Evolutionary conservation across 2,797 vertebrate genomes (phyloP), one percentile per base, ranked within the genome.

Genomic region (Malacoctenus gilli): DNA sequence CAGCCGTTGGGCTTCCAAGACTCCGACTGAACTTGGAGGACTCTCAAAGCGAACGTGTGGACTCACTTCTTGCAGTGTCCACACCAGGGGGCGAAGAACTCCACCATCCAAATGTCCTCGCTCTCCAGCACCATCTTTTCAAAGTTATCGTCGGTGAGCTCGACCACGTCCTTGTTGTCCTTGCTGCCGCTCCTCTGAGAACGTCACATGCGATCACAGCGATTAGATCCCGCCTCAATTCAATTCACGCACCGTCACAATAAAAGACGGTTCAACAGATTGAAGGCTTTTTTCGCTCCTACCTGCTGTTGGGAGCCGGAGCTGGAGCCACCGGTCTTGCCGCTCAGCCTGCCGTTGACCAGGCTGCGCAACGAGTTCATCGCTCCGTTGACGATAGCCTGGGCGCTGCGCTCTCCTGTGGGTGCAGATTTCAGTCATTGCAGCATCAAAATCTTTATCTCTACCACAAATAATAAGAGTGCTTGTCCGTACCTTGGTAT

Each of bases 41-140:
- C 22, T 0, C 3, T 0, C n/a, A n/a, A n/a, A n/a, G n/a, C n/a
- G n/a, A n/a, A n/a, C n/a, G n/a, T n/a, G n/a, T n/a, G n/a, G 4
- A 90, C 93, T 91, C 87, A 98, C 97, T 92, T 99, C 86, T 98
- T 99, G 90, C 97, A 99, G 86, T 99, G 97, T 79, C 96, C 97
- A 90, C 97, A 99, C 96, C 97, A 99, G 0, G 97, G 97, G 36
- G 97, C 97, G 18, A 96, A 98, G 55, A 99, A 99, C 79, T 99
- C 97, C 68, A 99, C 96, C 92, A 99, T n/a, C 97, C 97, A 99
- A 32, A 96, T 87, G 0, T 94, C 93, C 0, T 92, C 91, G 1
- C 95, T 76, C 2, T 91, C 85, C 44, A 97, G 77, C 59, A 99
- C 94, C 7, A 89, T 77, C 72, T 90, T 89, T 73, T 98, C 93